phyloP scores from a whole-genome alignment of 2,113 vertebrate species.

The Phoenicopterus ruber region DNA sequence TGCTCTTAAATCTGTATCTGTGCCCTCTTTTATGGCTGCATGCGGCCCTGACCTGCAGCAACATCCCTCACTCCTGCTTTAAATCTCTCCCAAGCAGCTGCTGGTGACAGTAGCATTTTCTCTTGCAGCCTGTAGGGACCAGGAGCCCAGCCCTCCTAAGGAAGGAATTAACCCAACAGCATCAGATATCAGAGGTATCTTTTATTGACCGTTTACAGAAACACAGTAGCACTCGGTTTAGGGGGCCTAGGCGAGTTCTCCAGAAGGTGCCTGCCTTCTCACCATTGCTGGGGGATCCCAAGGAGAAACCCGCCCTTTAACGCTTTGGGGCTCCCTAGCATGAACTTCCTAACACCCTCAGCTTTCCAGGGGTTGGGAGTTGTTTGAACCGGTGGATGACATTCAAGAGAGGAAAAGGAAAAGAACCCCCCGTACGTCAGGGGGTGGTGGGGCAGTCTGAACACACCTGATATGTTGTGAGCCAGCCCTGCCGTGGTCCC shows the following conservation, averaged over 20 bases:
- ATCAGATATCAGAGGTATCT: constrained; percentile 57
- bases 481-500: background rate
- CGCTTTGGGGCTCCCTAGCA: background rate
- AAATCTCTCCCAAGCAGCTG: background rate
- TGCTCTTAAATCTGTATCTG: background rate
- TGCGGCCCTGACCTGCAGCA: background rate
- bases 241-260: background rate
- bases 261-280: constrained; percentile 25
- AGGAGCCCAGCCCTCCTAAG: background rate
- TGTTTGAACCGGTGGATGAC: background rate
- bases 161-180: background rate
- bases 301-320: constrained; percentile 6
- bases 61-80: background rate
- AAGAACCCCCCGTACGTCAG: background rate
- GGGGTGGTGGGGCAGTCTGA: background rate
- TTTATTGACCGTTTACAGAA: constrained; percentile 62
- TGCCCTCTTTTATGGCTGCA: accelerated
- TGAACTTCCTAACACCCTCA: background rate
- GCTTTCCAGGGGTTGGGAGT: background rate
- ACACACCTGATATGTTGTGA: constrained; percentile 47
- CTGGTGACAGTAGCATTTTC: background rate
- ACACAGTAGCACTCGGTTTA: constrained; percentile 46
- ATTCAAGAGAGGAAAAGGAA: background rate
- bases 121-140: background rate
- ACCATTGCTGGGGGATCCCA: background rate